Base-by-base conservation (phyloP, 64 coral and sea anemone genomes). In the Trachythela sp. region DNA sequence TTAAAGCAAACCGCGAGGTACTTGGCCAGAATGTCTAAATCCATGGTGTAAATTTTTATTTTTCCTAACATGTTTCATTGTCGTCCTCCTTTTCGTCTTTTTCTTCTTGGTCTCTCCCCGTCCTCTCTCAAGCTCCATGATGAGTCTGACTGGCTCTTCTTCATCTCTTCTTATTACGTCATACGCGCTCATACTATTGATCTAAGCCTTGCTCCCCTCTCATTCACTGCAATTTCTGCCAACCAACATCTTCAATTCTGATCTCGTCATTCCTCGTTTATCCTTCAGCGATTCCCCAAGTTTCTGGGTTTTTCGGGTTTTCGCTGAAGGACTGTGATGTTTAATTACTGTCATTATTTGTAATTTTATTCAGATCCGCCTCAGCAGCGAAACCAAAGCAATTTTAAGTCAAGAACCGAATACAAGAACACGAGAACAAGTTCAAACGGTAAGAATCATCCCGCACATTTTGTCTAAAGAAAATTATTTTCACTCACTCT, bases 1-100 rank as follows among this genome's bases (percentile, higher is more conserved):
- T 80, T 80, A 80, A 39, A 39, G 75, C 75, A 35, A 80, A 80
- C 30, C 75, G 75, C 37, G 75, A 80, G 75, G 75, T 80, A 80
- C 20, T 64, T 22, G 20, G 4, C 56, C 22, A 27, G 8, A n/a
- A n/a, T n/a, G n/a, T n/a, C 20, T 64, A 64, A 9, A 20, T 45
- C 11, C 42, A 11, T 45, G 42, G 11, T 45, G 42, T 45, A 45
- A 45, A 45, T 45, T 45, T 45, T 45, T 45, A n/a, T n/a, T n/a
- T n/a, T n/a, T n/a, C n/a, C n/a, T n/a, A n/a, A n/a, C n/a, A n/a
- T n/a, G n/a, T n/a, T 11, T 6, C 42, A 45, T 45, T 45, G 4
- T 45, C 4, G 4, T 45, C 11, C 11, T 11, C 42, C 42, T 45
- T 45, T 45, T 45, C 42, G 42, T 45, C 4, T 45, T 45, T 45